Base-by-base conservation (phyloP, 1,140 invertebrate genomes). In the Danaus plexippus region DNA sequence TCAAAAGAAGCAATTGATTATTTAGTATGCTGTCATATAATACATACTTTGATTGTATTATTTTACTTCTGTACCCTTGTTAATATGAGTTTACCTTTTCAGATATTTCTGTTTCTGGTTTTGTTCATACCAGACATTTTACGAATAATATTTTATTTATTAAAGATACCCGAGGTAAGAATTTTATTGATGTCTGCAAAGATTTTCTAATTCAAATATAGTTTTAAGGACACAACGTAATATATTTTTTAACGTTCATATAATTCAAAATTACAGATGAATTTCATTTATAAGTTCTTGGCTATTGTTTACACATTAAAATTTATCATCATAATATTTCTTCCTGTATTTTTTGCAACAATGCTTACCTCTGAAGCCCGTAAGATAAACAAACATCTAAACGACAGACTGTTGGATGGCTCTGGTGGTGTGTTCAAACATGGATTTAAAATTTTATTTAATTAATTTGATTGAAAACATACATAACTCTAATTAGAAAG, bases 161-260 rank as follows among this genome's bases (percentile, higher is more conserved):
- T 32, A 22, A 13, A 45, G 4, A 11, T 32, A 12, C 45, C 46
- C 18, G 12, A 10, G 11, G 18, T 32, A 3, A 32, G 22, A 32
- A 57, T 57, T 12, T 44, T 57, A 12, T 47, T 43, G 10, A 13
- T 57, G 9, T 12, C 54, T 9, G 44, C 41, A 22, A 32, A 32
- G 22, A 32, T 32, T 32, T 5, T 32, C 7, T 32, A 32, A 32
- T 3, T 3, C 7, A 5, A 32, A 32, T 32, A 32, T 32, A 32
- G 22, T 32, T 15, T 15, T 32, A 32, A 32, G 22, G 22, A 2
- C 22, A 32, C 3, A 15, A 15, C 22, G 2, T 8, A 5, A 32
- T 6, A 32, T 32, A 32, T 32, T 32, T 32, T 7, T 32, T 4
- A 32, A 6, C 22, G 7, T 32, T 32, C 7, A 8, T 32, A 32